phyloP scores from a whole-genome alignment of 1,140 invertebrate species.

The Cyclargus thomasi region DNA sequence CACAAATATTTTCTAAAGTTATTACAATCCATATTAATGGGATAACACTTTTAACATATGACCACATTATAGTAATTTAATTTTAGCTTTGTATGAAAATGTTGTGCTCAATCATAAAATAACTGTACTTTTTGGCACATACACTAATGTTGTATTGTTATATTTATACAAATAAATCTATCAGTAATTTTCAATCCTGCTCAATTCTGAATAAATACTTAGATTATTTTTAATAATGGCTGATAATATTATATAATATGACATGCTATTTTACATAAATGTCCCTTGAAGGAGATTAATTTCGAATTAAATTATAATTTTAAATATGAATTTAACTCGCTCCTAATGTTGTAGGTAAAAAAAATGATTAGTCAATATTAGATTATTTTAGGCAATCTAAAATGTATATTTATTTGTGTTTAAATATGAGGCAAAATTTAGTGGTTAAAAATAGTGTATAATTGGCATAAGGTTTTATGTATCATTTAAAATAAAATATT shows the following conservation, averaged over 20 bases:
- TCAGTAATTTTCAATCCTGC: no score
- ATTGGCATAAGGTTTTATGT: background rate
- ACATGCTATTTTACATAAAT: no score
- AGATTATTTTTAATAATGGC: no score
- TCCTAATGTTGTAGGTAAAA: background rate
- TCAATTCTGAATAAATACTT: background rate
- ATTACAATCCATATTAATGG: background rate
- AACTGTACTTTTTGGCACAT: background rate
- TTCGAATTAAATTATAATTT: background rate
- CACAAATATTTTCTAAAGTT: no score
- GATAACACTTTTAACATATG: background rate
- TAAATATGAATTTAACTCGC: background rate
- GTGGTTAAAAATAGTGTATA: background rate
- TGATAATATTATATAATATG: no score
- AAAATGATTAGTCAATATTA: background rate
- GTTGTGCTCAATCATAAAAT: background rate
- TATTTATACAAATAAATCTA: no score
- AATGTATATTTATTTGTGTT: slow-evolving; percentile 2
- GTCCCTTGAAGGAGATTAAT: background rate
- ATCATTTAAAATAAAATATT: background rate
- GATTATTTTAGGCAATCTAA: slow-evolving; percentile 8
- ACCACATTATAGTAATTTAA: background rate
- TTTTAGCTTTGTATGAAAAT: background rate
- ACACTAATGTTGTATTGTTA: background rate
- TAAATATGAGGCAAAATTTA: slow-evolving; percentile 4